Base-by-base conservation (phyloP, 2,113 vertebrate genomes). In the Hypocryptadius cinnamomeus region DNA sequence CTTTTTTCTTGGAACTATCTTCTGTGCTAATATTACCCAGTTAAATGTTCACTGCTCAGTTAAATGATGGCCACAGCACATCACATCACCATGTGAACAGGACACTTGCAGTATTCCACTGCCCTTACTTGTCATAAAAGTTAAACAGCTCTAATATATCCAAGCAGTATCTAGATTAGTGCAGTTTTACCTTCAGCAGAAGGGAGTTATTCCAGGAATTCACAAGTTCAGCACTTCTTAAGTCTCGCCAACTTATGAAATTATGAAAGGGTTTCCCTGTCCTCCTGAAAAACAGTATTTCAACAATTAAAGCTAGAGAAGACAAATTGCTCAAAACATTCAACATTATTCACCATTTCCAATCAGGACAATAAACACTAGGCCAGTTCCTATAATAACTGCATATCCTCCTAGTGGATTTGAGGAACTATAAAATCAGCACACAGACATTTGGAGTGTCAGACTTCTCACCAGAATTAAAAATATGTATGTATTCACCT, bases 231-330 rank as follows among this genome's bases (percentile, higher is more conserved):
- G 95, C 79, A 73, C 99, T 98, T 96, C 99, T 98, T 90, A 98
- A 94, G 78, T 99, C 99, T 98, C 99, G 99, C 99, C 99, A 99
- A 89, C 98, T 99, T 97, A 99, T 99, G 86, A 99, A 99, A 96
- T 99, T 99, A 96, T 99, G 99, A 95, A 99, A 99, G 70, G 98
- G 98, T 86, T 97, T 97, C 73, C 99, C 99, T 8, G 99, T 99
- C 92, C 83, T 98, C 97, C 99, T 99, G 97, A 61, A 97, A 96
- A 94, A 84, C 31, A 95, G 54, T 15, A 94, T 95, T 92, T 86
- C 37, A 81, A 84, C 0, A 2, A 76, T 93, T 91, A 83, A 92
- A 92, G 33, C 25, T 23, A 71, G 16, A 74, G 31, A 78, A 90
- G 19, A 48, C 11, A 63, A 8, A 59, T 15, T 33, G 13, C 18